Conservation (phyloP, 2,888 invertebrate genomes). For the Thysanoteuthis rhombus region DNA sequence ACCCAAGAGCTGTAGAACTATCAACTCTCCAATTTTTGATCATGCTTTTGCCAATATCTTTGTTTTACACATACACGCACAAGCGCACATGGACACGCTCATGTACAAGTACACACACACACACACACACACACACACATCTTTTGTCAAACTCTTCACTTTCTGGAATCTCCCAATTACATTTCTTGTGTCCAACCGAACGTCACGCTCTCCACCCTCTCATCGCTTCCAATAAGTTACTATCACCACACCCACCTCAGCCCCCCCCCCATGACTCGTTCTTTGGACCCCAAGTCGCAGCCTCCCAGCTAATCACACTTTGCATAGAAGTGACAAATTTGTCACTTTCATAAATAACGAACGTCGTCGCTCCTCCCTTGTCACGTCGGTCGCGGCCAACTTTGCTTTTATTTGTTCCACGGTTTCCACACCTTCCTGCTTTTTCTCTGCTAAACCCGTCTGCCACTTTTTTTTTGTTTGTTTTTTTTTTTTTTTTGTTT, state of each 20-base stretch:
- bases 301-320: slow-evolving; percentile 12
- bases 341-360: not conserved
- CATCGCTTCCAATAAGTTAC: not conserved
- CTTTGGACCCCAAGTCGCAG: not conserved
- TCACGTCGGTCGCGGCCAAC: not conserved
- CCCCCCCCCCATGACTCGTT: not conserved
- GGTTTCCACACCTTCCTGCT: not conserved
- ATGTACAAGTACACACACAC: not conserved
- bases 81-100: not conserved
- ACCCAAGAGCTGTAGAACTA: not conserved
- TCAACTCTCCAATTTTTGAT: not conserved
- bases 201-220: not conserved
- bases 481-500: not conserved
- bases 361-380: not conserved
- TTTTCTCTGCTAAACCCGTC: not conserved
- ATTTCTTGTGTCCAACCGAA: not conserved
- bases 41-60: not conserved
- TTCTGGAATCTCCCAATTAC: not conserved
- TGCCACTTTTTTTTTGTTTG: not conserved
- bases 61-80: not conserved
- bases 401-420: not conserved
- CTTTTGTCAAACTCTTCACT: not conserved
- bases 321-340: not conserved
- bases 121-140: not conserved
- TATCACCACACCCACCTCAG: not conserved